phyloP scores from a whole-genome alignment of 2,888 invertebrate genomes.

The Agrochola lota region DNA sequence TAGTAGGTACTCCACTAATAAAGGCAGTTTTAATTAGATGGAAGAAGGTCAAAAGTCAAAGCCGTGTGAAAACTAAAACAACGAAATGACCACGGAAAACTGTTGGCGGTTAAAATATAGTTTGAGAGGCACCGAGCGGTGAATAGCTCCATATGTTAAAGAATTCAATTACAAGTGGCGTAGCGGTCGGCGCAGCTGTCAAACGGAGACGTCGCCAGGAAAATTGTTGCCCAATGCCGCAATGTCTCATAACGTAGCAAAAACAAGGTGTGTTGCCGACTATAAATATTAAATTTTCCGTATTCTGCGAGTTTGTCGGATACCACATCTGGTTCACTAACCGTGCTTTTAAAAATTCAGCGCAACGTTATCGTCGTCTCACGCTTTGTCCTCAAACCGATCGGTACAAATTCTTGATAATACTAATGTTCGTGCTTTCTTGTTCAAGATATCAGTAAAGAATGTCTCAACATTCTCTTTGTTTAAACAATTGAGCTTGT shows the following conservation, averaged over 20 bases:
- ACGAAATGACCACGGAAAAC: not conserved
- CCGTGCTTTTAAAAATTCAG: conserved; percentile 87
- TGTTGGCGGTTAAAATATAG: conserved; percentile 24
- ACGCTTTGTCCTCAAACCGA: conserved; percentile 78
- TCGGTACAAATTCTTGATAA: conserved; percentile 62
- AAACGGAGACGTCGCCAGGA: conserved; percentile 55
- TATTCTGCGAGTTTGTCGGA: conserved; percentile 83
- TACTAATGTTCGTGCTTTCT: conserved; percentile 26
- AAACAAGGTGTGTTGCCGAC: conserved; percentile 82
- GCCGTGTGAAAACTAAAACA: not conserved
- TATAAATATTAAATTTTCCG: conserved; percentile 89
- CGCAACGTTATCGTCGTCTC: conserved; percentile 78
- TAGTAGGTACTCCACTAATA: not conserved
- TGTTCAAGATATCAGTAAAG: not conserved
- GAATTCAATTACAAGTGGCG: conserved; percentile 60
- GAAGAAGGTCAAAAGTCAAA: conserved; percentile 5
- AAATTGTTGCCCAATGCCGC: conserved; percentile 70
- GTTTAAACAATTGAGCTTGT: conserved; percentile 4
- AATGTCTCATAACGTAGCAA: conserved; percentile 80
- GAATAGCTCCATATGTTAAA: conserved; percentile 48
- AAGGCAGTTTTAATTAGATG: not conserved
- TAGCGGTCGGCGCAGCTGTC: conserved; percentile 50
- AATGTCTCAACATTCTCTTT: not conserved
- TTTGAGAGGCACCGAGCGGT: not conserved
- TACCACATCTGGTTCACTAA: conserved; percentile 87